Percentiles rank a stretch among this genome's conserved stretches.
These are phyloP conservation scores for Yponomeuta malinellus DNA, from an alignment of 2,888 invertebrate genomes.

Conservation along the genomic window DNA sequence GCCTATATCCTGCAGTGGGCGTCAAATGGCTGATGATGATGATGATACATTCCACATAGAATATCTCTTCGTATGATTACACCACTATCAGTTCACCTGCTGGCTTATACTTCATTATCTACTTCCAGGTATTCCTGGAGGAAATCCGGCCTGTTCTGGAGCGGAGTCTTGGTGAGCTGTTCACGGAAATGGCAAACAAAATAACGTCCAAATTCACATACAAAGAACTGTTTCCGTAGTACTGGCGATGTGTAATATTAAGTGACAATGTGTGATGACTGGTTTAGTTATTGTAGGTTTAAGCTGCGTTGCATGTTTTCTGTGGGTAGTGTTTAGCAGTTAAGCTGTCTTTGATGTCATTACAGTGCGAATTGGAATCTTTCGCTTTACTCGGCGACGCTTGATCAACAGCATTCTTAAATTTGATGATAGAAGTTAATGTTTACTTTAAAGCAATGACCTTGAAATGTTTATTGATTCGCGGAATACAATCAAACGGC, in stretches of 20 bases:
- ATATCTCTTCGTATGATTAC: no score
- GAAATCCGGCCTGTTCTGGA: conserved; percentile 81
- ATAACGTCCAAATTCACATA: conserved; percentile 81
- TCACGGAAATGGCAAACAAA: conserved; percentile 82
- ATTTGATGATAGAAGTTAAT: no score
- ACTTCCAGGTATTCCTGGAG: conserved; percentile 75
- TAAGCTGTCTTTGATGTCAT: not conserved
- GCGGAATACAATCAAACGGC: no score
- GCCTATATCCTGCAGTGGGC: no score
- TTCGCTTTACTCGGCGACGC: no score
- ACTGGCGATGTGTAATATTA: not conserved
- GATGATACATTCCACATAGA: no score
- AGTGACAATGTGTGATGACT: not conserved
- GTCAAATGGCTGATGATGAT: no score
- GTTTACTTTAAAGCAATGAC: no score
- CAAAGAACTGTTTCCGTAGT: conserved; percentile 80
- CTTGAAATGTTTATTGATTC: no score
- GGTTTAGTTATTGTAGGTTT: not conserved
- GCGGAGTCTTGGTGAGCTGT: conserved; percentile 77
- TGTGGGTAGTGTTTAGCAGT: not conserved
- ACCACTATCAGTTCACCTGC: no score
- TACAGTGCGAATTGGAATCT: no score
- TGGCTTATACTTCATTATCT: not conserved
- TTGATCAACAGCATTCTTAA: no score
- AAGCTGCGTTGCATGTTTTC: not conserved